phyloP scores from a whole-genome alignment of 1,140 invertebrate genomes.

The Camponotus vicinus region DNA sequence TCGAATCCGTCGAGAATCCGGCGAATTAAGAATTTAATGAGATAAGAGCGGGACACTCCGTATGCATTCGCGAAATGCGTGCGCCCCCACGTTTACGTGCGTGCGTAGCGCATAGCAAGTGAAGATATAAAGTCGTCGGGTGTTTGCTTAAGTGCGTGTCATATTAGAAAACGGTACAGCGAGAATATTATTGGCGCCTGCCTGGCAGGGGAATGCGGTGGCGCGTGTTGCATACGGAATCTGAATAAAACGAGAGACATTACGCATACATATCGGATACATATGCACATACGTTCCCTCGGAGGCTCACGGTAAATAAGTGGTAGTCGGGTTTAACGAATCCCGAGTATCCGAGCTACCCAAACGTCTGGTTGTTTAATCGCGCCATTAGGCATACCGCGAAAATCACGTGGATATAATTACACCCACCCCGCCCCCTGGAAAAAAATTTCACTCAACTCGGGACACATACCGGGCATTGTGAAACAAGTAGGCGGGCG shows the following conservation, averaged over 20 bases:
- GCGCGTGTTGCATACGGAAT: slow-evolving; percentile 42
- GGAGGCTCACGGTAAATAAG: too few relatives aligned
- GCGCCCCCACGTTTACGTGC: background rate
- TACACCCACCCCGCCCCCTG: too few relatives aligned
- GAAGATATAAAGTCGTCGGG: slow-evolving; percentile 51
- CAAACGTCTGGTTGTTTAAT: too few relatives aligned
- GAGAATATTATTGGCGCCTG: slow-evolving; percentile 60
- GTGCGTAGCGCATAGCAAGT: slow-evolving; percentile 15
- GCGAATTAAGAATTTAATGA: background rate
- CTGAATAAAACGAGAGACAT: slow-evolving; percentile 38
- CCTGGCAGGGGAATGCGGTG: slow-evolving; percentile 43
- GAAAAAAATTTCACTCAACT: background rate
- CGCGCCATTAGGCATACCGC: too few relatives aligned
- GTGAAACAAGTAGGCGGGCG: slow-evolving; percentile 55
- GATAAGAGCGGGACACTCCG: background rate
- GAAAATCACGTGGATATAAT: too few relatives aligned
- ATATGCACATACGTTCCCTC: background rate
- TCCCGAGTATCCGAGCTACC: too few relatives aligned
- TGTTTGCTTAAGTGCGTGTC: slow-evolving; percentile 62
- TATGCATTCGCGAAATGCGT: slow-evolving; percentile 25
- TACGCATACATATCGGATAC: background rate
- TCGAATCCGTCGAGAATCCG: background rate
- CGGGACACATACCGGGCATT: slow-evolving; percentile 25
- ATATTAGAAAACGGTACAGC: slow-evolving; percentile 59
- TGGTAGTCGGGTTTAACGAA: too few relatives aligned